phyloP scores from a whole-genome alignment of 2,888 invertebrate genomes.

The Fabriciana adippe region DNA sequence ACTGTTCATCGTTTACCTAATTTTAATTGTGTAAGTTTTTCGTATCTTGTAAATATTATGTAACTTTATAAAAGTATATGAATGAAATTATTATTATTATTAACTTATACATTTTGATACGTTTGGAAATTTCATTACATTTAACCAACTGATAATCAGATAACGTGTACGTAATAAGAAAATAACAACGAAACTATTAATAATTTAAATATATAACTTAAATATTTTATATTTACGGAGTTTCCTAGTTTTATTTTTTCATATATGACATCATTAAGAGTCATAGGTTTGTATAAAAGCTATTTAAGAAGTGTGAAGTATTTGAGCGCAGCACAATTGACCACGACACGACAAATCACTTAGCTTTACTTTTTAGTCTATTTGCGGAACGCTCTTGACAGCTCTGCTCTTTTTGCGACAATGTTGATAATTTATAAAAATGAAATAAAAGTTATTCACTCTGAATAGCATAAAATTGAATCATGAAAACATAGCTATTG shows the following conservation, averaged over 20 bases:
- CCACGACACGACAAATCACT: conserved; percentile 78
- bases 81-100: no score
- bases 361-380: conserved; percentile 59
- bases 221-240: not conserved
- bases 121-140: no score
- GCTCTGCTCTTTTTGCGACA: conserved; percentile 18
- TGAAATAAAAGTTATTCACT: conserved; percentile 2
- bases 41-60: no score
- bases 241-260: not conserved
- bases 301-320: conserved; percentile 58
- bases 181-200: no score
- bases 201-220: no score
- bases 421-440: conserved; percentile 15
- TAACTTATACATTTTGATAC: no score
- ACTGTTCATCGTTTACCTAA: no score
- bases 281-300: conserved; percentile 52
- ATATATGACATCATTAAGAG: conserved; percentile 5
- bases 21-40: no score
- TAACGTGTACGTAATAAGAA: no score
- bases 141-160: no score
- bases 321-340: conserved; percentile 64
- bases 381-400: conserved; percentile 41
- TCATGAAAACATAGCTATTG: no score
- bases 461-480: not conserved
- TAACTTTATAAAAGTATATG: no score